Conservation (phyloP, 2,797 vertebrate species). For the Mus minutoides region DNA sequence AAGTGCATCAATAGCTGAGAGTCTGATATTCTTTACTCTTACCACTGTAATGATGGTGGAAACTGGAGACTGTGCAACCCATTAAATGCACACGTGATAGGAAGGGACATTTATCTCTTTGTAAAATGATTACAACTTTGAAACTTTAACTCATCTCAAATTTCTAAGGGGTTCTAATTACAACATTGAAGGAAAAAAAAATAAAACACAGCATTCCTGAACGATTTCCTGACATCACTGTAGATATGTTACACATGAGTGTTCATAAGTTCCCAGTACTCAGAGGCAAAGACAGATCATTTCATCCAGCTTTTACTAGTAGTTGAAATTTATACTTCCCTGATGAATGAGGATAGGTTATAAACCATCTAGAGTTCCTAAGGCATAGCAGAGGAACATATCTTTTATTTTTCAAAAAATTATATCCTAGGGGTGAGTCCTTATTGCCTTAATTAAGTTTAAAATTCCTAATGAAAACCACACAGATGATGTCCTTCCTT, state of each 20-base stretch:
- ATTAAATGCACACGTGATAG: constrained; percentile 15
- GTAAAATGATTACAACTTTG: constrained; percentile 62
- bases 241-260: not conserved
- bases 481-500: not conserved
- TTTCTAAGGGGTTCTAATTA: constrained; percentile 55
- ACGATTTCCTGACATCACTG: not conserved
- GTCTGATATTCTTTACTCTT: not conserved
- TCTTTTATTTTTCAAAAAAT: constrained; percentile 4
- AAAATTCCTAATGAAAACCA: constrained; percentile 3
- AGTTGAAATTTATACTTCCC: not conserved
- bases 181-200: constrained; percentile 52
- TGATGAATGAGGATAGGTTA: not conserved
- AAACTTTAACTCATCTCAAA: constrained; percentile 42
- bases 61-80: not conserved
- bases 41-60: constrained; percentile 32
- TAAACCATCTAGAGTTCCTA: not conserved
- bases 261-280: not conserved
- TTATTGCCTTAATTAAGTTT: not conserved
- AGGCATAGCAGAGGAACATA: not conserved
- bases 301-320: not conserved
- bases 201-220: not conserved
- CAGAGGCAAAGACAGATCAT: not conserved
- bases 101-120: constrained; percentile 58
- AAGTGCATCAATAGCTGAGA: not conserved
- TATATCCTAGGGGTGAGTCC: constrained; percentile 35